phyloP scores from a whole-genome alignment of 2,888 invertebrate genomes.

The Taenaris catops region DNA sequence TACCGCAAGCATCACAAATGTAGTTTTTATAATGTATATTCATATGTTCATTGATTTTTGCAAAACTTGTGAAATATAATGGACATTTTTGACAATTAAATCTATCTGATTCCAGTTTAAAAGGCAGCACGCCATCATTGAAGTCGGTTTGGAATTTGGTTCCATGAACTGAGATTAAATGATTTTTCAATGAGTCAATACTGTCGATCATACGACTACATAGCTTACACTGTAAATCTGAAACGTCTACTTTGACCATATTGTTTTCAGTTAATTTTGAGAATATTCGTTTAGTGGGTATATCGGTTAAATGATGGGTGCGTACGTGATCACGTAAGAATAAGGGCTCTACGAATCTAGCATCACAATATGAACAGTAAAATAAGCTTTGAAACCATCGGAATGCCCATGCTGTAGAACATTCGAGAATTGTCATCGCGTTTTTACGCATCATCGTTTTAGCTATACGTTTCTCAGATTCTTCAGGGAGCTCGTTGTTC shows the following conservation, averaged over 20 bases:
- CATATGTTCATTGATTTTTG: conserved; percentile 64
- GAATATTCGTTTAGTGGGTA: conserved; percentile 51
- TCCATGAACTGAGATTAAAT: conserved; percentile 42
- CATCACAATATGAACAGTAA: conserved; percentile 63
- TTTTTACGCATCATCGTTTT: conserved; percentile 70
- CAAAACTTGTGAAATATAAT: conserved; percentile 40
- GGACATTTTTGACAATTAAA: conserved; percentile 58
- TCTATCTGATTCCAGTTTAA: conserved; percentile 46
- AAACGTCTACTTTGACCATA: conserved; percentile 65
- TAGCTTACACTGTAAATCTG: conserved; percentile 48
- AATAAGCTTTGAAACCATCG: conserved; percentile 63
- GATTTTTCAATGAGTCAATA: conserved; percentile 50
- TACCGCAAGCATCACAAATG: conserved; percentile 63
- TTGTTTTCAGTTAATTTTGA: conserved; percentile 64
- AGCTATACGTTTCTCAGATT: conserved; percentile 57
- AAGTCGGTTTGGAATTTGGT: conserved; percentile 41
- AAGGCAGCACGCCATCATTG: conserved; percentile 64
- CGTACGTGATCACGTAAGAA: conserved; percentile 47
- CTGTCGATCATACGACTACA: conserved; percentile 39
- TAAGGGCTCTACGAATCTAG: conserved; percentile 48
- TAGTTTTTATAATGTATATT: conserved; percentile 65
- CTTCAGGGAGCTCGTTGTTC: conserved; percentile 62
- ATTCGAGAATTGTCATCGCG: conserved; percentile 55
- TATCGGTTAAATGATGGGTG: conserved; percentile 39
- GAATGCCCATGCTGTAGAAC: conserved; percentile 67